Evolutionary conservation across 1,140 invertebrate species (phyloP).

Genomic region (Gryllus bimaculatus): DNA sequence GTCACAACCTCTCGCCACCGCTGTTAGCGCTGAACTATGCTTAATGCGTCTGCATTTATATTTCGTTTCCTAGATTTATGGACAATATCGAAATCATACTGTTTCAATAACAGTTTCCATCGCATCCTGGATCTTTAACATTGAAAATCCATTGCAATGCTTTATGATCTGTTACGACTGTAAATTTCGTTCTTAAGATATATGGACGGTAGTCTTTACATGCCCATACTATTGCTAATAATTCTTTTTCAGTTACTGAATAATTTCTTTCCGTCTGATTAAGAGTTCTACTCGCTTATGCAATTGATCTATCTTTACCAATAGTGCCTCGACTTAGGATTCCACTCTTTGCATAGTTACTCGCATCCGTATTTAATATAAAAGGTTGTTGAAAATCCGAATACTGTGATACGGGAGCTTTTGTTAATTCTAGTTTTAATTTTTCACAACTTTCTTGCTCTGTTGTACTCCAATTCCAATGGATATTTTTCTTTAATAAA

Average conservation of each 20-base stretch:
- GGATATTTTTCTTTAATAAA: no score
- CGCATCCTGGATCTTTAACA: slow-evolving; percentile 23
- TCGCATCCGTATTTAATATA: slow-evolving; percentile 24
- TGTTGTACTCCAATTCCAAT: slow-evolving; percentile 21
- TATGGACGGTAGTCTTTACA: slow-evolving; percentile 27
- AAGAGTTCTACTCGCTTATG: slow-evolving; percentile 30
- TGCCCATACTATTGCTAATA: slow-evolving; percentile 25
- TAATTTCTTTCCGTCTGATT: slow-evolving; percentile 30
- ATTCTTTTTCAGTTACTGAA: no score
- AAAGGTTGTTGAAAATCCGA: slow-evolving; percentile 24
- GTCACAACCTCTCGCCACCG: no score
- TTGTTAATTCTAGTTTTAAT: slow-evolving; percentile 13
- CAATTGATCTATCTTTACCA: slow-evolving; percentile 26
- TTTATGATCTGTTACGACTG: slow-evolving; percentile 26
- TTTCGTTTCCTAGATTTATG: slow-evolving; percentile 35
- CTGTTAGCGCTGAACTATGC: no score
- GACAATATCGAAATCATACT: slow-evolving; percentile 23
- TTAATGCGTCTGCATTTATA: slow-evolving; percentile 32
- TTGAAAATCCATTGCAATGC: slow-evolving; percentile 17
- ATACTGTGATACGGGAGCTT: slow-evolving; percentile 19
- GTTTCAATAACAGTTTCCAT: slow-evolving; percentile 19
- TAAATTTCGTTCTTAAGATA: slow-evolving; percentile 30
- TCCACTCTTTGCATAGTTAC: slow-evolving; percentile 21
- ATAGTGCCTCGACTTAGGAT: slow-evolving; percentile 23
- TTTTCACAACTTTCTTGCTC: slow-evolving; percentile 22